phyloP scores from a whole-genome alignment of 1,140 invertebrate genomes.

The Mamestra configurata region DNA sequence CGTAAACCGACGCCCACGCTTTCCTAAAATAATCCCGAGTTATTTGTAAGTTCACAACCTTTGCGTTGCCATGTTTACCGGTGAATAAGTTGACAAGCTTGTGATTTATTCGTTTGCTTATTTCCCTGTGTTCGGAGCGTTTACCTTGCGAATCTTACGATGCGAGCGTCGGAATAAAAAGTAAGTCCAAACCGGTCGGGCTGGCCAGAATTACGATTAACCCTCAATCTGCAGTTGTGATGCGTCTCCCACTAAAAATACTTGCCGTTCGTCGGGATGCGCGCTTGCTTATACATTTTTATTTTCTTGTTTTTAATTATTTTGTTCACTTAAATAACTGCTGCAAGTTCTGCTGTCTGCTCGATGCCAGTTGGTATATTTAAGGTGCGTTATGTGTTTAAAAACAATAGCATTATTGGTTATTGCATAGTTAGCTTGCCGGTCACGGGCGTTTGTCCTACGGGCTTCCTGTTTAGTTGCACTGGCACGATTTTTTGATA shows the following conservation, averaged over 20 bases:
- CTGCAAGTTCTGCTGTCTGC: slow-evolving; percentile 33
- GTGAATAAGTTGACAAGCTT: slow-evolving; percentile 10
- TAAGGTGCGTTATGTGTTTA: slow-evolving; percentile 19
- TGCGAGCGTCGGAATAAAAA: slow-evolving; percentile 61
- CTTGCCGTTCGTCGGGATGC: slow-evolving; percentile 61
- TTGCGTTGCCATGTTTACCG: slow-evolving; percentile 22
- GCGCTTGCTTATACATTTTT: slow-evolving; percentile 54
- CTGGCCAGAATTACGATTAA: slow-evolving; percentile 82
- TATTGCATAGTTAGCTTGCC: slow-evolving; percentile 59
- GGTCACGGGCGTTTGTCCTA: slow-evolving; percentile 73
- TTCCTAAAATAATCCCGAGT: slow-evolving; percentile 57
- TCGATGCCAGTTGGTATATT: slow-evolving; percentile 36
- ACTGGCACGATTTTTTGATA: slow-evolving; percentile 64
- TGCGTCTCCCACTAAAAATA: slow-evolving; percentile 78
- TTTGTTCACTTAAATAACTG: slow-evolving; percentile 31
- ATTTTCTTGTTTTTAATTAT: slow-evolving; percentile 41
- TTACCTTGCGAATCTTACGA: slow-evolving; percentile 69
- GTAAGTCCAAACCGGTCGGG: slow-evolving; percentile 76
- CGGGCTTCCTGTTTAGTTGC: slow-evolving; percentile 78
- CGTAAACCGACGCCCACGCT: slow-evolving; percentile 54
- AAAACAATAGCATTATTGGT: slow-evolving; percentile 65
- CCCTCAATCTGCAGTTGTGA: slow-evolving; percentile 74
- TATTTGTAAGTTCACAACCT: slow-evolving; percentile 40
- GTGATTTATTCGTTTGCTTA: slow-evolving; percentile 66
- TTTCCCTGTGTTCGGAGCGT: slow-evolving; percentile 66